These are phyloP conservation scores for Pygoscelis antarcticus DNA, from an alignment of 2,113 vertebrate species.

Conservation along the genomic window DNA sequence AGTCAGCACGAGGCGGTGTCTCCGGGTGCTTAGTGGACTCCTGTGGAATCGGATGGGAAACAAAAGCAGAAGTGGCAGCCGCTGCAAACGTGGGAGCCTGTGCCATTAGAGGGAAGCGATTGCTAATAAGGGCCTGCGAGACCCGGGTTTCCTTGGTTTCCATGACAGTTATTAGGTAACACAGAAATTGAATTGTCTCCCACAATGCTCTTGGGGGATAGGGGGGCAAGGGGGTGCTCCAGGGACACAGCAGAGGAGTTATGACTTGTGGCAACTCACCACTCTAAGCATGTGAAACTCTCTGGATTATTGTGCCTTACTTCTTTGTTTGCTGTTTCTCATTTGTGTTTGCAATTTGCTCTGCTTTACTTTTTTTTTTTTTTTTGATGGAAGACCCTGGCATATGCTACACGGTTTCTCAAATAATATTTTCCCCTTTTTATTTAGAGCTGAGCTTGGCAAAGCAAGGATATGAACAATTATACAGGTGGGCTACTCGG, in stretches of 20 bases:
- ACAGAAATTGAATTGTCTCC: conserved; percentile 77
- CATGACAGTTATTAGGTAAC: conserved; percentile 82
- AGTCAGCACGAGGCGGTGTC: conserved; percentile 55
- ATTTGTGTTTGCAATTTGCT: not conserved
- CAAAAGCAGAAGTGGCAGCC: conserved; percentile 62
- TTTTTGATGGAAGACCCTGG: conserved; percentile 14
- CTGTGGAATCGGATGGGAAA: conserved; percentile 45
- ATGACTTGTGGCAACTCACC: conserved; percentile 56
- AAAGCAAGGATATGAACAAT: conserved; percentile 80
- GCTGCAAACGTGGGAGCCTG: conserved; percentile 66
- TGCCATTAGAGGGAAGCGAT: conserved; percentile 57
- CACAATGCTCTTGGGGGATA: conserved; percentile 58
- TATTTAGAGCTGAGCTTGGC: conserved; percentile 75
- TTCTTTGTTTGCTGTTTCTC: not conserved
- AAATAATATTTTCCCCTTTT: conserved; percentile 71
- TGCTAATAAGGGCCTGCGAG: conserved; percentile 74
- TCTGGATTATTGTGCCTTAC: conserved; percentile 39
- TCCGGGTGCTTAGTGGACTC: conserved; percentile 58
- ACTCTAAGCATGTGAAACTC: conserved; percentile 32
- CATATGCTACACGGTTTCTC: conserved; percentile 49
- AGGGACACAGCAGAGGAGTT: conserved; percentile 54
- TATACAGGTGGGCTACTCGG: conserved; percentile 75
- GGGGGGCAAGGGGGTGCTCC: conserved; percentile 33
- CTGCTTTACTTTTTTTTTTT: conserved; percentile 3
- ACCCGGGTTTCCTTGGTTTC: conserved; percentile 78